phyloP scores from a whole-genome alignment of 1,140 invertebrate genomes.

The Halesus radiatus region DNA sequence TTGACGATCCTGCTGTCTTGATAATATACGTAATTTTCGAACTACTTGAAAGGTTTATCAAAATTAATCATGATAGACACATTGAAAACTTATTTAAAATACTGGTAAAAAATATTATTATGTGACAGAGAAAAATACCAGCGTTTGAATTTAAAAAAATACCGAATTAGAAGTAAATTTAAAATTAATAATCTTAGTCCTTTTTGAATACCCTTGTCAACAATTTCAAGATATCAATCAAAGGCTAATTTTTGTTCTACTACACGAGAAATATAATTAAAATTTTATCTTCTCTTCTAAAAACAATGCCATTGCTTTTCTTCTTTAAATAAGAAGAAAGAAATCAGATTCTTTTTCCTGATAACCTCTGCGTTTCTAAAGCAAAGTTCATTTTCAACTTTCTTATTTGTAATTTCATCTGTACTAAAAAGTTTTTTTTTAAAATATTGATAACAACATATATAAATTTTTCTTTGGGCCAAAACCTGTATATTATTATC shows the following conservation, averaged over 20 bases:
- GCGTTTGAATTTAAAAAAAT: too few relatives aligned
- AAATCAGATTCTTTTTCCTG: slow-evolving; percentile 51
- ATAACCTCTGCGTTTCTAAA: slow-evolving; percentile 39
- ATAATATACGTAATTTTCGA: too few relatives aligned
- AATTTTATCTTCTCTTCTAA: slow-evolving; percentile 33
- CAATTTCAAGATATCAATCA: slow-evolving; percentile 7
- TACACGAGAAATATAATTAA: slow-evolving; percentile 26
- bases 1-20: too few relatives aligned
- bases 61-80: too few relatives aligned
- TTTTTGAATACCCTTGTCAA: background rate
- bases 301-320: slow-evolving; percentile 37
- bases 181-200: background rate
- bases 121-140: too few relatives aligned
- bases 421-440: background rate
- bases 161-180: too few relatives aligned
- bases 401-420: background rate
- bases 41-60: too few relatives aligned
- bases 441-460: too few relatives aligned
- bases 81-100: too few relatives aligned
- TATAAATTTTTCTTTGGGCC: too few relatives aligned
- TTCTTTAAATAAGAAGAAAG: slow-evolving; percentile 30
- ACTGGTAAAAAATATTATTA: too few relatives aligned
- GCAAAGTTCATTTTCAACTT: background rate
- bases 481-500: too few relatives aligned
- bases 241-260: slow-evolving; percentile 10